Percentiles rank a stretch among this genome's conserved stretches.
These are phyloP conservation scores for Enteromius radiatus DNA, from an alignment of 2,797 vertebrate genomes.

Conservation along the genomic window DNA sequence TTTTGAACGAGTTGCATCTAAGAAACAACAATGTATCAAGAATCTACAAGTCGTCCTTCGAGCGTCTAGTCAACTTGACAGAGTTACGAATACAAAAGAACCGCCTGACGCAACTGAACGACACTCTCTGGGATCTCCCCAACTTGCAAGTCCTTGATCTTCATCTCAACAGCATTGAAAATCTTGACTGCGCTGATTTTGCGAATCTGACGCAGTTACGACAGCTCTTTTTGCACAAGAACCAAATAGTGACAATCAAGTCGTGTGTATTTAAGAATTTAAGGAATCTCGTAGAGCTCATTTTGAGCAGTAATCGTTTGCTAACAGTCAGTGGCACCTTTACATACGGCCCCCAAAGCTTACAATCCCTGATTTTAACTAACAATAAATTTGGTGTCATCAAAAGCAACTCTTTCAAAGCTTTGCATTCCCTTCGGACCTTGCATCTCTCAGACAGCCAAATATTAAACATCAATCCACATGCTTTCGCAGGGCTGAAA, in stretches of 20 bases:
- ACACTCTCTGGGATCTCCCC: conserved; percentile 45
- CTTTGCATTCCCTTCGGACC: conserved; percentile 29
- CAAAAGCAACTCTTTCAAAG: conserved; percentile 39
- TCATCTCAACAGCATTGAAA: conserved; percentile 53
- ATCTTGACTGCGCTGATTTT: conserved; percentile 40
- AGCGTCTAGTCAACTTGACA: conserved; percentile 27
- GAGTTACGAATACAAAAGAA: conserved; percentile 47
- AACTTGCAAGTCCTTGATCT: conserved; percentile 55
- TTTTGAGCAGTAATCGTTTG: conserved; percentile 36
- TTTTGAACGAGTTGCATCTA: conserved; percentile 50
- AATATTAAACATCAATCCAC: conserved; percentile 43
- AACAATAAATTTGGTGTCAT: conserved; percentile 57
- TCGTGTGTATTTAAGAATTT: conserved; percentile 23
- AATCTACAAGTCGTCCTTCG: conserved; percentile 52
- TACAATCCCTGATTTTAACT: conserved; percentile 35
- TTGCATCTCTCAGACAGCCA: conserved; percentile 57
- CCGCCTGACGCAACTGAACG: conserved; percentile 22
- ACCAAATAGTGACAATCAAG: conserved; percentile 42
- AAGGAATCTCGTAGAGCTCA: conserved; percentile 33
- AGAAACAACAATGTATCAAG: conserved; percentile 43
- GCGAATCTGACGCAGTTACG: conserved; percentile 37
- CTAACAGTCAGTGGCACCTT: conserved; percentile 38
- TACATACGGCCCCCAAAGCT: conserved; percentile 11
- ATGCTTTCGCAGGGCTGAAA: conserved; percentile 44
- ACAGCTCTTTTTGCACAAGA: conserved; percentile 38